Percentiles rank a stretch among this genome's conserved stretches.
Evolutionary conservation across 1,140 invertebrate genomes (phyloP).

Genomic region (Charaxes varanes): DNA sequence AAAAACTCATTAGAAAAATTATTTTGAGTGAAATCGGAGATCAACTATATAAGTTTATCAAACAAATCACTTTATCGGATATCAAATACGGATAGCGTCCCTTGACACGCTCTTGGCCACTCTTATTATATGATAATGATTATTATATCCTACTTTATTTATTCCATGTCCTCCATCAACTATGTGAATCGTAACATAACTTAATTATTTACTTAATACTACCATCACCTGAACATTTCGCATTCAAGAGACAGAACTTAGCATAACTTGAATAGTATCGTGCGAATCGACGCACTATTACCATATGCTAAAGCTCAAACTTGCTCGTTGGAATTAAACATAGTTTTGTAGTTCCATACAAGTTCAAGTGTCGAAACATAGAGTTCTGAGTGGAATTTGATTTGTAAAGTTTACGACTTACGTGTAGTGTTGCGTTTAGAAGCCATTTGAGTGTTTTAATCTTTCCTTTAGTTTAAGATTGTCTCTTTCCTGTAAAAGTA

Average conservation of each 20-base stretch:
- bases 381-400: slow-evolving; percentile 28
- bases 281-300: slow-evolving; percentile 9
- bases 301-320: slow-evolving; percentile 20
- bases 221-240: slow-evolving; percentile 11
- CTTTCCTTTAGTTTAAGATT: slow-evolving; percentile 9
- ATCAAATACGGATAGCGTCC: no score
- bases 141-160: no score
- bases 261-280: slow-evolving; percentile 9
- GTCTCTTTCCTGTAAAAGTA: slow-evolving; percentile 2
- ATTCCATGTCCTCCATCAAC: no score
- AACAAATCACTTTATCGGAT: no score
- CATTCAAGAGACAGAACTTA: slow-evolving; percentile 13
- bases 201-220: slow-evolving; percentile 11
- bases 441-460: slow-evolving; percentile 8
- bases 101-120: no score
- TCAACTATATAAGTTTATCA: no score
- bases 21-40: no score
- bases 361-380: slow-evolving; percentile 30
- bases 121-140: no score
- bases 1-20: no score
- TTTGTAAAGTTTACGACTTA: slow-evolving; percentile 28
- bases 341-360: slow-evolving; percentile 25
- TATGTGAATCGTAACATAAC: no score
- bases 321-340: slow-evolving; percentile 14
- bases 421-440: slow-evolving; percentile 13